phyloP scores from a whole-genome alignment of 2,797 vertebrate genomes.

The Todus mexicanus region DNA sequence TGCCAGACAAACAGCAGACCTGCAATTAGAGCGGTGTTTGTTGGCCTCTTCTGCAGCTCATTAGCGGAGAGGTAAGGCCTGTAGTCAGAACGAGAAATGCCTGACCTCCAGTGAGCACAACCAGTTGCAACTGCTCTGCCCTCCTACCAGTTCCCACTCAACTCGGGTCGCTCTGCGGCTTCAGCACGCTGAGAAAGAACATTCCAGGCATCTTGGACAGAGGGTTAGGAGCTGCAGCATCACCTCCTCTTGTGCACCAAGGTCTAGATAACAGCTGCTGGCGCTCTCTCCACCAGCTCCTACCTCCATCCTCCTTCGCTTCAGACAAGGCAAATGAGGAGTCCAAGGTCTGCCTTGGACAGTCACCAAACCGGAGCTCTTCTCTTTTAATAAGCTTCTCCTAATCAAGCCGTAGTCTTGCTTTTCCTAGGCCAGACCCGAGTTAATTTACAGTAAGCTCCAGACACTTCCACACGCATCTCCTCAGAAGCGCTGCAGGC shows the following conservation, averaged over 20 bases:
- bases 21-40: slow-evolving; percentile 14
- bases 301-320: neutral
- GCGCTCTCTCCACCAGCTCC: neutral
- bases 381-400: neutral
- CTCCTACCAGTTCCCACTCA: neutral
- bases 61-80: neutral
- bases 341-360: neutral
- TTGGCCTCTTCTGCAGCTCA: slow-evolving; percentile 14
- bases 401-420: neutral
- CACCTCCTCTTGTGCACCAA: neutral
- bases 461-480: neutral
- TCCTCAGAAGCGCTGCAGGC: neutral
- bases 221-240: neutral
- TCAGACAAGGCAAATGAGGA: neutral
- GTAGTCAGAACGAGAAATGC: neutral
- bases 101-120: neutral
- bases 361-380: neutral
- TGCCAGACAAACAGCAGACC: slow-evolving; percentile 27
- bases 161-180: neutral
- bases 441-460: neutral
- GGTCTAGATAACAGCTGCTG: neutral
- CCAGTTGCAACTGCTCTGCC: neutral
- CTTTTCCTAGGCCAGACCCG: neutral
- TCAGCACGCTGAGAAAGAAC: neutral
- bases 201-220: neutral